Evolutionary conservation across 2,113 vertebrate genomes (phyloP).

Genomic region (Rhinogobius similis): DNA sequence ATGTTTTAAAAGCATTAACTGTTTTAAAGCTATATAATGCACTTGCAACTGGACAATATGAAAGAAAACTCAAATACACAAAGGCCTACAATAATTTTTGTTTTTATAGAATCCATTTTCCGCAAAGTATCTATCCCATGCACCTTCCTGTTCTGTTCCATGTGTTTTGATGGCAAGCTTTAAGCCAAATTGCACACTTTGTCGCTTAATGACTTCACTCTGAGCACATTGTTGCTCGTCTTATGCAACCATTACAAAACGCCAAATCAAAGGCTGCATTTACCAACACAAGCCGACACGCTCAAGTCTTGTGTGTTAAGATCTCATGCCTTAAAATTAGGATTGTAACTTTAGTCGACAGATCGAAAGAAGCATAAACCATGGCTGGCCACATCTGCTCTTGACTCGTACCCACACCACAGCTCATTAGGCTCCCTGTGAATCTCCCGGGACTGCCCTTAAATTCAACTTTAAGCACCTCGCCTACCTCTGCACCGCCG

Average conservation of each 20-base stretch:
- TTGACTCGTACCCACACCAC: conserved; percentile 37
- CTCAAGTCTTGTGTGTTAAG: conserved; percentile 2
- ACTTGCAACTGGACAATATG: neutral
- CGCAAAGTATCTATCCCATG: neutral
- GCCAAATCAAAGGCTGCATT: conserved; percentile 14
- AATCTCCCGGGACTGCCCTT: conserved; percentile 34
- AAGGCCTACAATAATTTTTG: neutral
- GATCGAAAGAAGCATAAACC: conserved; percentile 21
- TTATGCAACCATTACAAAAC: conserved; percentile 36
- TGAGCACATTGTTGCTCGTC: neutral
- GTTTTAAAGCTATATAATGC: too few species aligned
- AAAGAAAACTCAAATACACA: neutral
- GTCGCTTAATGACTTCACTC: neutral
- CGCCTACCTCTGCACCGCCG: conserved; percentile 15
- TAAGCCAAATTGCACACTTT: neutral
- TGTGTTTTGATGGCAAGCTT: conserved; percentile 7
- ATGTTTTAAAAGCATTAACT: too few species aligned
- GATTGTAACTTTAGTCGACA: conserved; percentile 22
- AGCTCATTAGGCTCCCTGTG: conserved; percentile 48
- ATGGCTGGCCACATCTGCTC: conserved; percentile 52
- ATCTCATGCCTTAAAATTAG: conserved; percentile 24
- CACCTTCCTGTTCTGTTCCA: neutral
- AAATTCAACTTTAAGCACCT: conserved; percentile 30
- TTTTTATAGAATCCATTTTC: neutral
- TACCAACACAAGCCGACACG: conserved; percentile 11